Base-by-base conservation (phyloP, 2,888 invertebrate species). In the Synergus umbraculus region DNA sequence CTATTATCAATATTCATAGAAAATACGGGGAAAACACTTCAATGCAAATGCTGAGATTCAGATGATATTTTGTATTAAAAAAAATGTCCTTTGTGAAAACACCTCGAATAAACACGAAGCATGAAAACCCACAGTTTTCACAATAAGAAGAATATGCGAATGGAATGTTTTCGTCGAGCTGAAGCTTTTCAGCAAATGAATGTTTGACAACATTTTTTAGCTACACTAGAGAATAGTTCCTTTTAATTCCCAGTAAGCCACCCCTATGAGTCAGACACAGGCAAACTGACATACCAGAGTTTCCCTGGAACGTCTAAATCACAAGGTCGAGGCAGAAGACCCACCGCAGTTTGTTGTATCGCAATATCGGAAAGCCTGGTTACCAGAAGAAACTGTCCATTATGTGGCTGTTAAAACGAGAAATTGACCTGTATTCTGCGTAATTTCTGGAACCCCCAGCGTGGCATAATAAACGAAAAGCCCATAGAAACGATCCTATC, bases 371-470 rank as follows among this genome's bases (percentile, higher is more conserved):
- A 43, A 9, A 77, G 43, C 29, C 29, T 77, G 63, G 46, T 46
- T 65, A 76, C 58, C 29, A 15, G 22, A 58, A 65, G 49, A 49
- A 79, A 66, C 22, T 43, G 43, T 64, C 86, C 82, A 90, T 90
- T 90, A 89, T 88, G 86, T 80, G 87, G 87, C 86, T 87, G 87
- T 90, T 89, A 89, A 86, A 81, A 87, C 87, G 86, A 88, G 83
- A 87, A 89, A 89, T 89, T 85, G 87, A 82, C 81, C 83, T 77
- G 82, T 85, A 84, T 87, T 86, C 81, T 80, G 81, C 79, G 83
- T 82, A 84, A 87, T 87, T 88, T 87, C 84, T 66, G 84, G 85
- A 84, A 86, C 83, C 86, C 84, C 82, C 84, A 63, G 82, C 80
- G 86, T 79, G 85, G 86, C 84, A 82, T 79, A 81, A 86, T 67